Evolutionary conservation across 2,113 vertebrate genomes (phyloP), one percentile per base, ranked within the genome.

Genomic region (Pithys albifrons): DNA sequence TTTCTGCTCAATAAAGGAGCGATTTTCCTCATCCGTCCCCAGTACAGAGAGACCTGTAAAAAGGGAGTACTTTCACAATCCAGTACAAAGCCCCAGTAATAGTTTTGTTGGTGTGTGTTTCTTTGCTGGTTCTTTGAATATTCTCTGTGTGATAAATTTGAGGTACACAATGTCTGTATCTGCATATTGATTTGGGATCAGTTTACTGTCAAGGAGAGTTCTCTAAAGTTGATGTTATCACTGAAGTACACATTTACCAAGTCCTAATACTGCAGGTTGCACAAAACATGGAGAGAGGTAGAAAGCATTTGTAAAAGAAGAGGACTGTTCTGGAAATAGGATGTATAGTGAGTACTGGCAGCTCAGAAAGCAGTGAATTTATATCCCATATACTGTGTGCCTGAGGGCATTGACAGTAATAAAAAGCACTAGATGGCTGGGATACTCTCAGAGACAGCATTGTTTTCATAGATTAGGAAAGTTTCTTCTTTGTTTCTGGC

Each of bases 401-500:
- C 74, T 6, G 7, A 54, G 19, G 52, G 24, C 64, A 52, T 73
- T 75, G 72, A 33, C 77, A 79, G n/a, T 72, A 59, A 72, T 69
- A 71, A 86, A 91, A 76, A 82, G 37, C 5, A 14, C 24, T 59
- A 88, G 79, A 87, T 80, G 35, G 52, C 66, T 75, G 39, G 77
- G 33, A 65, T 87, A 62, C 12, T 85, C 29, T 91, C n/a, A 69
- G 51, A 95, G 67, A 48, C 14, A 61, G 15, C 54, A 85, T 84
- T 89, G 77, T 94, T 89, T 93, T 93, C 39, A 64, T 17, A 89
- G 85, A 82, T 91, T 86, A 94, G 31, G n/a, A 66, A 91, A 91
- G 69, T 64, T 91, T 37, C 20, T 80, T 67, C 85, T 93, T 85
- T 80, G 81, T 74, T 93, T 91, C 59, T 88, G 51, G 15, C 76